Percentiles rank a stretch among this genome's conserved stretches.
These are phyloP conservation scores for Sylvia atricapilla DNA, from an alignment of 2,113 vertebrate species.

Conservation along the genomic window DNA sequence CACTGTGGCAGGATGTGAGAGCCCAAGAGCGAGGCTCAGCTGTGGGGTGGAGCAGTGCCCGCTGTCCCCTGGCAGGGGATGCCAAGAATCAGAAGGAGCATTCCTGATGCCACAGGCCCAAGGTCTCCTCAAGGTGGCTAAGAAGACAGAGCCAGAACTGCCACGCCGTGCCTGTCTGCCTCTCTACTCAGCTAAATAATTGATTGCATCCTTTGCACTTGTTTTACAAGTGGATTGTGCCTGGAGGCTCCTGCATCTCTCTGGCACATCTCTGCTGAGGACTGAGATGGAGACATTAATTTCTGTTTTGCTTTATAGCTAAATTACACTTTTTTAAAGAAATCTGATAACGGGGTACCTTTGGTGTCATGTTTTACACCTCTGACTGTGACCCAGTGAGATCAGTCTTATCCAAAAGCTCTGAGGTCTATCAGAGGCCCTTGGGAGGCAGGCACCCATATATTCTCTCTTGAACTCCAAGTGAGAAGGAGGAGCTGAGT, in stretches of 20 bases:
- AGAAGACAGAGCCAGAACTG: neutral
- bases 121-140: constrained; percentile 37
- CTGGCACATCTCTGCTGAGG: neutral
- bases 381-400: neutral
- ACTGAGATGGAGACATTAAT: neutral
- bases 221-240: neutral
- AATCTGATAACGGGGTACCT: neutral
- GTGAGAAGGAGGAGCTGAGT: neutral
- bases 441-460: neutral
- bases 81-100: neutral
- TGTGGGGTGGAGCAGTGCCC: fast-evolving
- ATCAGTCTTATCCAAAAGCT: neutral
- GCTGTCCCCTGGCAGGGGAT: neutral
- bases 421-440: neutral
- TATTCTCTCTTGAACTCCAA: neutral
- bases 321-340: neutral
- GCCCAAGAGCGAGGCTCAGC: fast-evolving
- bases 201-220: neutral
- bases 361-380: neutral
- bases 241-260: neutral
- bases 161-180: neutral
- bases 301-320: neutral
- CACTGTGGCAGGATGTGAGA: neutral
- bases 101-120: neutral
- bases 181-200: neutral